Conservation (phyloP, 2,797 vertebrate genomes). For the Takifugu ocellatus region DNA sequence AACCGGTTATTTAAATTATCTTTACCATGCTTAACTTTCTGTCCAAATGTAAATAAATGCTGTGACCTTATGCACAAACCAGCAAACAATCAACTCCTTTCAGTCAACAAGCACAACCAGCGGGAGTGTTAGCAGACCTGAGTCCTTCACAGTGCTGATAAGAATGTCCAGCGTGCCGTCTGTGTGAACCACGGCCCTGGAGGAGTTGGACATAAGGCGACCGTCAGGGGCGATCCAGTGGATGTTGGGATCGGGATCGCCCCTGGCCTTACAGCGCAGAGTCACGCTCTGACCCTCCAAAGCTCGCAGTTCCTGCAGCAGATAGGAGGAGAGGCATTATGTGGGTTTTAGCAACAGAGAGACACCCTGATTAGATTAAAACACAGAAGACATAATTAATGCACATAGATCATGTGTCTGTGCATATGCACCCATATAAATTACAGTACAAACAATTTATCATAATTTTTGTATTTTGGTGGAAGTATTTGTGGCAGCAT, state of each 20-base stretch:
- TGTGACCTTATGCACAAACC: slow-evolving; percentile 25
- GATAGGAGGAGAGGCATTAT: slow-evolving; percentile 7
- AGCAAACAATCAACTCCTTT: slow-evolving; percentile 54
- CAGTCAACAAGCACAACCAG: slow-evolving; percentile 39
- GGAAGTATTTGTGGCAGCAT: slow-evolving; percentile 21
- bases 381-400: no score
- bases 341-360: not conserved
- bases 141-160: slow-evolving; percentile 97
- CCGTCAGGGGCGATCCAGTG: slow-evolving; percentile 98
- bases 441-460: slow-evolving; percentile 21
- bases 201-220: slow-evolving; percentile 93
- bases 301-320: slow-evolving; percentile 83
- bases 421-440: not conserved
- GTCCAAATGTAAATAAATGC: slow-evolving; percentile 19
- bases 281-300: slow-evolving; percentile 94
- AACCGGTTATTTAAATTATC: not conserved
- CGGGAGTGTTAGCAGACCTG: slow-evolving; percentile 59
- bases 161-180: slow-evolving; percentile 96
- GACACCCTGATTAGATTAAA: no score
- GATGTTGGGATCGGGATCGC: slow-evolving; percentile 93
- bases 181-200: slow-evolving; percentile 85
- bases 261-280: slow-evolving; percentile 91
- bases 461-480: slow-evolving; percentile 21
- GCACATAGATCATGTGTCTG: no score
- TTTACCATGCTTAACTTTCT: no score